Conservation (phyloP, 2,888 invertebrate genomes). For the Glaucopsyche alexis region DNA sequence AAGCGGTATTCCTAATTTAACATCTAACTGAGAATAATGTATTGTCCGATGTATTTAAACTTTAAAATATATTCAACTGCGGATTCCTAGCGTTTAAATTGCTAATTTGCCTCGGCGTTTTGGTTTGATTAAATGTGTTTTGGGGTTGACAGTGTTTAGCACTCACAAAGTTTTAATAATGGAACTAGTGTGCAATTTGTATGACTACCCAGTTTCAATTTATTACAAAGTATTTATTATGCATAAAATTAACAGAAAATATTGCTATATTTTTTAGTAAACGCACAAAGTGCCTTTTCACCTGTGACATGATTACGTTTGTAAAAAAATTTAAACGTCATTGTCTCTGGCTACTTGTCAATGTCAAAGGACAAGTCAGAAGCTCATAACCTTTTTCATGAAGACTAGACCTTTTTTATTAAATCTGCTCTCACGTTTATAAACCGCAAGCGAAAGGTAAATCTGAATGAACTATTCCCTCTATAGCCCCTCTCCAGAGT, state of each 20-base stretch:
- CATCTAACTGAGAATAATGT: constrained; percentile 34
- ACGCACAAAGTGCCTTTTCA: background rate
- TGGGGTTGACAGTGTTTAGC: constrained; percentile 16
- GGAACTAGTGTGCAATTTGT: constrained; percentile 10
- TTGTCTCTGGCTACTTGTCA: constrained; percentile 1
- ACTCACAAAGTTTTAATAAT: constrained; percentile 14
- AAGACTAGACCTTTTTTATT: background rate
- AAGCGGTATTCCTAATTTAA: constrained; percentile 41
- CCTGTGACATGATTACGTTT: background rate
- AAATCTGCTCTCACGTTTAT: background rate
- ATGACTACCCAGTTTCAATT: background rate
- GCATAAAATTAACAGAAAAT: background rate
- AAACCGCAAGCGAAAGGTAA: constrained; percentile 6
- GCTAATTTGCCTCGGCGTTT: constrained; percentile 8
- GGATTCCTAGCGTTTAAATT: constrained; percentile 2
- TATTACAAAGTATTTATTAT: background rate
- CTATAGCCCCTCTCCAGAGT: background rate
- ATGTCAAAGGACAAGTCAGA: background rate
- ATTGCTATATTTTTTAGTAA: background rate
- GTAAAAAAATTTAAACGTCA: background rate
- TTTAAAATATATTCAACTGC: constrained; percentile 26
- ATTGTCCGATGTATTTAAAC: constrained; percentile 29
- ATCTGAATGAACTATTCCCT: background rate
- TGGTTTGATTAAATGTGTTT: constrained; percentile 14
- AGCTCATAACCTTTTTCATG: too few species aligned